Conservation (phyloP, 2,888 invertebrate genomes). For the Coecobrya sp. region DNA sequence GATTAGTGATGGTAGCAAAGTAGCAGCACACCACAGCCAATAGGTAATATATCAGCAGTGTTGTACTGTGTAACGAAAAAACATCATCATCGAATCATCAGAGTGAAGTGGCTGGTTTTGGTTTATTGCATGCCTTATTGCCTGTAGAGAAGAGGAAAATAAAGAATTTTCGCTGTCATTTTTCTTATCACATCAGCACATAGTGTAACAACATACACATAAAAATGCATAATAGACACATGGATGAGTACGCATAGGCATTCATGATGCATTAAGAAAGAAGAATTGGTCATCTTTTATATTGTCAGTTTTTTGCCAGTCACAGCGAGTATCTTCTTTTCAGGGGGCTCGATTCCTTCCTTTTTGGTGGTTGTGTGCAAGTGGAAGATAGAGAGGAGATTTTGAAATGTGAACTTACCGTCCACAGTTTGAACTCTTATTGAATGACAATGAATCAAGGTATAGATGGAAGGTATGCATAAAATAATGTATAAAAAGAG, state of each 20-base stretch:
- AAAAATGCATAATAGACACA: constrained; percentile 21
- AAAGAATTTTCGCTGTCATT: constrained; percentile 47
- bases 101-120: constrained; percentile 27
- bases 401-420: constrained; percentile 27
- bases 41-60: background rate
- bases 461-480: too few relatives aligned
- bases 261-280: constrained; percentile 13
- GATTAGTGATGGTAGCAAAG: constrained; percentile 53
- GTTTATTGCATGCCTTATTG: constrained; percentile 37
- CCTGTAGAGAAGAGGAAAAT: constrained; percentile 39
- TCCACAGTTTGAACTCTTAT: constrained; percentile 26
- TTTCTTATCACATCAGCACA: constrained; percentile 48
- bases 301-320: background rate
- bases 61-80: background rate
- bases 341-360: background rate
- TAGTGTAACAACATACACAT: constrained; percentile 42
- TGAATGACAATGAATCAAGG: constrained; percentile 37
- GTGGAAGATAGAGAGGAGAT: background rate
- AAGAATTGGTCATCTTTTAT: constrained; percentile 35
- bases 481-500: background rate
- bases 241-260: background rate
- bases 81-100: too few relatives aligned
- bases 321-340: constrained; percentile 4
- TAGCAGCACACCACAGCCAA: background rate
- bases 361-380: background rate